Conservation (phyloP, 2,888 invertebrate species). For the Chymomyza procnemis region DNA sequence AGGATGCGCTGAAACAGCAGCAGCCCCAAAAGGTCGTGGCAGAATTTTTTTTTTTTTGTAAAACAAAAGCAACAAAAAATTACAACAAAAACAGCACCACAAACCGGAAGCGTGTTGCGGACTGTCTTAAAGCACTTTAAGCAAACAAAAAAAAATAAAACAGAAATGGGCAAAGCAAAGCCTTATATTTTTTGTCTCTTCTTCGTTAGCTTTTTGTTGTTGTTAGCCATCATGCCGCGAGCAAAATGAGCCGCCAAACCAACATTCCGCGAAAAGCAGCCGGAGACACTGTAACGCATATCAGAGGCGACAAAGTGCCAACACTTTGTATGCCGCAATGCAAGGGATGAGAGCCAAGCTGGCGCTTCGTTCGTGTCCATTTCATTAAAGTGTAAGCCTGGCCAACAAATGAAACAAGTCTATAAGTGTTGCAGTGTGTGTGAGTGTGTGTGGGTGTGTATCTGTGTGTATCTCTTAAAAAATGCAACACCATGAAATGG, state of each 20-base stretch:
- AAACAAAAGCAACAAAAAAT: not conserved
- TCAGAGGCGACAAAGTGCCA: not conserved
- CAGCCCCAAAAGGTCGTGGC: slow-evolving; percentile 19
- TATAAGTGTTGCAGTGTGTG: no score
- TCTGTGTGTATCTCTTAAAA: slow-evolving; percentile 22
- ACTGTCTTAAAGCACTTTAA: slow-evolving; percentile 1
- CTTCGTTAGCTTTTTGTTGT: not conserved
- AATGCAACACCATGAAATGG: slow-evolving; percentile 24
- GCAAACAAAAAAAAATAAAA: not conserved
- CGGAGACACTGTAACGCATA: not conserved
- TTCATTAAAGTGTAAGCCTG: slow-evolving; percentile 25
- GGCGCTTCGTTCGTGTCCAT: slow-evolving; percentile 18
- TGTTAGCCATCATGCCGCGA: not conserved
- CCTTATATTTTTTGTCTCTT: not conserved
- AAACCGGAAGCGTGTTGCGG: slow-evolving; percentile 1
- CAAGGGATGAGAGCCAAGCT: not conserved
- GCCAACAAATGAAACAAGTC: not conserved
- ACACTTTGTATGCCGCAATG: not conserved
- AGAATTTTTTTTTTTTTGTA: not conserved
- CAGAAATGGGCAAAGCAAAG: not conserved
- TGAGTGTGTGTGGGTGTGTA: no score
- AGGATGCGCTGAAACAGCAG: slow-evolving; percentile 30
- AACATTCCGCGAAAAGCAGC: not conserved
- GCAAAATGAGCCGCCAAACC: not conserved
- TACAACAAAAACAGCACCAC: not conserved